phyloP scores from a whole-genome alignment of 1,140 invertebrate species.

The Manduca sexta region DNA sequence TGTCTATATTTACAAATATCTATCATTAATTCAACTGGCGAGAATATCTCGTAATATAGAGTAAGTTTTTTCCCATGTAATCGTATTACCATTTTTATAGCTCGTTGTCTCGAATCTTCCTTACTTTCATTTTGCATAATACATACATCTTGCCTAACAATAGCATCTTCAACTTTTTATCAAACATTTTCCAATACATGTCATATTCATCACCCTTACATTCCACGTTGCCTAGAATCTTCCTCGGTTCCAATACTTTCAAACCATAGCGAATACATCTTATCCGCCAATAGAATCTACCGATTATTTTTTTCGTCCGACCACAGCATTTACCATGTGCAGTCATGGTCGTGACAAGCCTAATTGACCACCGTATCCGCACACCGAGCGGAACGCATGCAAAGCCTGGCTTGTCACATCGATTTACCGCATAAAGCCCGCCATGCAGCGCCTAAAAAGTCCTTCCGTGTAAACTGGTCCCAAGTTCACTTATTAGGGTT shows the following conservation, averaged over 20 bases:
- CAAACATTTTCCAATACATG: too few species aligned
- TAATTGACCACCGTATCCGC: constrained; percentile 28
- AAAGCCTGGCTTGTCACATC: constrained; percentile 32
- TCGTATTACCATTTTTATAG: not conserved
- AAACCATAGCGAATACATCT: not conserved
- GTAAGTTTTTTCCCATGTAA: not conserved
- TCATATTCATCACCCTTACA: too few species aligned
- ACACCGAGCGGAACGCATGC: constrained; percentile 25
- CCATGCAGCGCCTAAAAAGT: constrained; percentile 40
- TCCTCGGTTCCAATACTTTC: too few species aligned
- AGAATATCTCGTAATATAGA: not conserved
- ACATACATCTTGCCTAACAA: too few species aligned
- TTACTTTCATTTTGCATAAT: too few species aligned
- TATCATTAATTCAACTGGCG: not conserved
- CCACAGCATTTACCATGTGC: constrained; percentile 11
- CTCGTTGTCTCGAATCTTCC: too few species aligned
- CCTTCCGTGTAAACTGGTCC: constrained; percentile 48
- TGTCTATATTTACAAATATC: not conserved
- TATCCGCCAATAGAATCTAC: not conserved
- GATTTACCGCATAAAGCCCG: constrained; percentile 28
- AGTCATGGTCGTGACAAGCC: constrained; percentile 23
- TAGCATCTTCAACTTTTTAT: too few species aligned
- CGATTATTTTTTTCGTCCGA: not conserved
- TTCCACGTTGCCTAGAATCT: not conserved
- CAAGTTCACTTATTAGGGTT: constrained; percentile 13